Evolutionary conservation across 1,140 invertebrate genomes (phyloP).

Genomic region (Protaetia brevitarsis): DNA sequence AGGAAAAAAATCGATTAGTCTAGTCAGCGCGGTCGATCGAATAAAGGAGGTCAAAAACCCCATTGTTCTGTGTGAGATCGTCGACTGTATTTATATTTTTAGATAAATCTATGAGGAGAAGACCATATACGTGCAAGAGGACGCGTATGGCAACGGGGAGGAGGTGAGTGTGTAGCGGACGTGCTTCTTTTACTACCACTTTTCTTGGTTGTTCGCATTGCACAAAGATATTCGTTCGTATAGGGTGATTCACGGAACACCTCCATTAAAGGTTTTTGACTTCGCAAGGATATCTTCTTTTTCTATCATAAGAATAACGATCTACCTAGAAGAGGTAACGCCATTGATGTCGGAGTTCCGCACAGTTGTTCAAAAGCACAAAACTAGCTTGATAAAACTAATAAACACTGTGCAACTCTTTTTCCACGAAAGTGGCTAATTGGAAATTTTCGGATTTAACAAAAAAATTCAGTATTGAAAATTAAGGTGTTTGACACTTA

Average conservation of each 20-base stretch:
- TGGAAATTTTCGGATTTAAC: no score
- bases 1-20: slow-evolving; percentile 9
- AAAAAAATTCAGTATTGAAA: no score
- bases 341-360: no score
- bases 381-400: no score
- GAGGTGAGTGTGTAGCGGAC: neutral
- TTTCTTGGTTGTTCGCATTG: neutral
- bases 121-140: neutral
- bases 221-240: neutral
- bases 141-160: neutral
- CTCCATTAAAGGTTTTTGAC: neutral
- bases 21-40: slow-evolving; percentile 4
- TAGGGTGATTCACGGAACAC: neutral
- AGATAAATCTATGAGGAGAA: slow-evolving; percentile 14
- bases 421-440: no score
- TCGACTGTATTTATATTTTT: slow-evolving; percentile 2
- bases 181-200: slow-evolving; percentile 6
- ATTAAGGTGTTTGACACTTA: no score
- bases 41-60: slow-evolving; percentile 16
- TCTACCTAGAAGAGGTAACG: no score
- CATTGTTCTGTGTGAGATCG: slow-evolving; percentile 15
- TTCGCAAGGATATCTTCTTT: no score
- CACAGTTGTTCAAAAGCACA: no score
- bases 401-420: no score
- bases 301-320: no score